Conservation (phyloP, 2,113 vertebrate genomes). For the Coptodon bakossiorum region DNA sequence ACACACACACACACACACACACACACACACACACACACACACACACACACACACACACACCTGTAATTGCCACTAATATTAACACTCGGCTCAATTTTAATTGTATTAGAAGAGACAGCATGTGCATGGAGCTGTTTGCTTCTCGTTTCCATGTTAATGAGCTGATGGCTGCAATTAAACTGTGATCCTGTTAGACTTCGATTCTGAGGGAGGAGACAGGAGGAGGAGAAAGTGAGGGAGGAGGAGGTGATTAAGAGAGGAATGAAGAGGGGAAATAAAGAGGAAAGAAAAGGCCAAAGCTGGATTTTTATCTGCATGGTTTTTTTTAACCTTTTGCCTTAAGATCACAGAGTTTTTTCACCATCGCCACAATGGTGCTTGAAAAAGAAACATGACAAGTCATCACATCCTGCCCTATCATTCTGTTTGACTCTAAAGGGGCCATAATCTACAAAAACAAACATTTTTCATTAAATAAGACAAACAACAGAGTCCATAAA, state of each 20-base stretch:
- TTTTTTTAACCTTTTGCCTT: not conserved
- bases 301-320: not conserved
- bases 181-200: not conserved
- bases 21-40: not conserved
- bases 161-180: not conserved
- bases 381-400: not conserved
- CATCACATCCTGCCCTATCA: not conserved
- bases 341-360: not conserved
- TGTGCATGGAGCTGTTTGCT: not conserved
- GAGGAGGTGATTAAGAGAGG: not conserved
- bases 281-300: not conserved
- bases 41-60: not conserved
- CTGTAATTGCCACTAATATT: not conserved
- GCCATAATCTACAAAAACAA: not conserved
- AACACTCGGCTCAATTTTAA: not conserved
- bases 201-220: not conserved
- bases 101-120: not conserved
- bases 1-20: no score
- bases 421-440: not conserved
- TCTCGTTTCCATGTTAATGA: slow-evolving; percentile 13
- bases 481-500: not conserved
- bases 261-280: not conserved
- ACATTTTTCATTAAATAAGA: not conserved
- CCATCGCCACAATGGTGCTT: not conserved
- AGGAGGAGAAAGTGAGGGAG: not conserved